A percentile compares a stretch with the other conserved stretches of the same genome.
phyloP scores from a whole-genome alignment of 2,888 invertebrate species.

The Monopis laevigella region DNA sequence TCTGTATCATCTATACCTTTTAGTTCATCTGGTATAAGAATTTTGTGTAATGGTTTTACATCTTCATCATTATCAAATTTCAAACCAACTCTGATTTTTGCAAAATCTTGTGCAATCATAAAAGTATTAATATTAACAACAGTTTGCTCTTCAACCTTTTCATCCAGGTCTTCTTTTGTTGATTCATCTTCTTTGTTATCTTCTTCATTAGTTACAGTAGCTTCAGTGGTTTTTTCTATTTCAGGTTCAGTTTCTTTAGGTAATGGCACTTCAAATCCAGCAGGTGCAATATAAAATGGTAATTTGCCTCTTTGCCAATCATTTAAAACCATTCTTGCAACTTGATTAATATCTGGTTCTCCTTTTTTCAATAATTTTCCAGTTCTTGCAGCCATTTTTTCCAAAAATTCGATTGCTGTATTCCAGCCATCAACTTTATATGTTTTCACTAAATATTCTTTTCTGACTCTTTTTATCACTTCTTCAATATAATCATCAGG shows the following conservation, averaged over 20 bases:
- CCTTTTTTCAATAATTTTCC: constrained; percentile 96
- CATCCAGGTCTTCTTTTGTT: constrained; percentile 27
- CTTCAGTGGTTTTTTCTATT: constrained; percentile 20
- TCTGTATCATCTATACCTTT: constrained; percentile 46
- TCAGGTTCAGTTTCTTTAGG: constrained; percentile 38
- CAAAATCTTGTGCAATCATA: constrained; percentile 80
- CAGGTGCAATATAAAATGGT: constrained; percentile 92
- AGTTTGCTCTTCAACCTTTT: constrained; percentile 36
- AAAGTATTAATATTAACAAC: constrained; percentile 43
- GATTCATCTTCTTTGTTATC: constrained; percentile 28
- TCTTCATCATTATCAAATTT: constrained; percentile 73
- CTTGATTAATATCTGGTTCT: constrained; percentile 91
- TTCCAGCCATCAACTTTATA: constrained; percentile 88
- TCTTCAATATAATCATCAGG: constrained; percentile 95
- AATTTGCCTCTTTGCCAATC: constrained; percentile 99
- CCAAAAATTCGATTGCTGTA: constrained; percentile 87
- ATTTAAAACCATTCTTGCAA: constrained; percentile 95
- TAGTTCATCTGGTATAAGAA: constrained; percentile 44
- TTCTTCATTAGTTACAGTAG: constrained; percentile 18
- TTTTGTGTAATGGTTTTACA: constrained; percentile 66
- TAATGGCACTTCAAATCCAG: constrained; percentile 79
- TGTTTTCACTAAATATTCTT: constrained; percentile 89
- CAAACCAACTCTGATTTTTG: constrained; percentile 80
- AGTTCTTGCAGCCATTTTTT: constrained; percentile 84
- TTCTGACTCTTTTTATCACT: constrained; percentile 86